phyloP scores from a whole-genome alignment of 2,888 invertebrate species.

The Electrophaes corylata region DNA sequence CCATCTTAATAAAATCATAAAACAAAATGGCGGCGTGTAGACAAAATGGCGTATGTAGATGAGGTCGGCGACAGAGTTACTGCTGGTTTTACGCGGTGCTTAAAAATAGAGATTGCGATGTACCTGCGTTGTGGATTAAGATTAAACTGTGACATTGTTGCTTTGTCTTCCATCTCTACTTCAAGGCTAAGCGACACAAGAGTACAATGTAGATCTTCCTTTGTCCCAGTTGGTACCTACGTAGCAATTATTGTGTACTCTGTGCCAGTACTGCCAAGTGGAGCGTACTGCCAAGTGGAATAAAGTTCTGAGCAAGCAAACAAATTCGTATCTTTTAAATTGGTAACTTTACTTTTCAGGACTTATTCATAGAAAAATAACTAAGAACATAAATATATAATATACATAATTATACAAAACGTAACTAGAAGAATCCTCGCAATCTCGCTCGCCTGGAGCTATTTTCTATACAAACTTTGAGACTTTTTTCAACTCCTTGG shows the following conservation, averaged over 20 bases:
- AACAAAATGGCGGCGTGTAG: constrained; percentile 42
- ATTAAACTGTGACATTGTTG: constrained; percentile 36
- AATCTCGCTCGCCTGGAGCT: too few species aligned
- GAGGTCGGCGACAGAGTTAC: constrained; percentile 30
- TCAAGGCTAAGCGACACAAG: constrained; percentile 3
- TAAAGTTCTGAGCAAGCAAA: not conserved
- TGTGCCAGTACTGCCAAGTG: not conserved
- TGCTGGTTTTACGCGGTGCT: constrained; percentile 39
- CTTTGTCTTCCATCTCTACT: constrained; percentile 5
- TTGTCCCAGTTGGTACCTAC: not conserved
- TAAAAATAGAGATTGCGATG: constrained; percentile 37
- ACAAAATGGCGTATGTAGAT: constrained; percentile 29
- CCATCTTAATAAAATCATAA: constrained; percentile 44
- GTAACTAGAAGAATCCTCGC: too few species aligned
- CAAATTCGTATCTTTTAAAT: not conserved
- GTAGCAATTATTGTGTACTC: not conserved
- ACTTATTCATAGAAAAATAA: not conserved
- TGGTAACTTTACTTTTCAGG: not conserved
- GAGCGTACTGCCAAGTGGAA: too few species aligned
- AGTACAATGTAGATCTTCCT: not conserved
- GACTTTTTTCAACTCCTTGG: too few species aligned
- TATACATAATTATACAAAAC: too few species aligned
- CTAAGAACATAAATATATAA: too few species aligned
- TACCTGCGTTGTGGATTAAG: constrained; percentile 26
- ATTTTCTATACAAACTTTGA: too few species aligned